Base-by-base conservation (phyloP, 2,113 vertebrate genomes). In the Entelurus aequoreus region DNA sequence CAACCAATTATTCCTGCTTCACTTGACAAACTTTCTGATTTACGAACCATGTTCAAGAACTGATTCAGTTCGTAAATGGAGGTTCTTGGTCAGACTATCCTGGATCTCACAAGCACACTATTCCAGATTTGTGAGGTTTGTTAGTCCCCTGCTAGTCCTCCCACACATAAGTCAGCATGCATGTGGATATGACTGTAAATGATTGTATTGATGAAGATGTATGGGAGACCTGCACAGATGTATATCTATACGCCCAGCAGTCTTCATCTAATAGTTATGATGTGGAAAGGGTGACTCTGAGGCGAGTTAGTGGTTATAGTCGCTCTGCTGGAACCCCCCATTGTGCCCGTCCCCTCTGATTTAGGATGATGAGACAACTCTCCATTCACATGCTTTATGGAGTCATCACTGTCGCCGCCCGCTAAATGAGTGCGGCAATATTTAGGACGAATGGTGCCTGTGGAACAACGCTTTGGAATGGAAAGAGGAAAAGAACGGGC, bases 361-460 rank as follows among this genome's bases (percentile, higher is more conserved):
- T 89, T 90, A 90, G 76, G 77, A 86, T 87, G 84, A 88, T 82
- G 80, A 83, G 84, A 88, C 87, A 87, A 84, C 75, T 84, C 82
- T 81, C 86, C 84, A 86, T 90, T 89, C 79, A 59, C 16, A 68
- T 88, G 81, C 68, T 90, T 90, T 90, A 90, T 90, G 83, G 87
- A 89, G 87, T 78, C 85, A 86, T 90, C 84, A 85, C 65, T 59
- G 75, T 76, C 76, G 57, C 77, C 67, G 66, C 73, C 74, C 78
- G 60, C 73, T 78, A 76, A 79, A 86, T 74, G 74, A 87, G 82
- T 65, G 8, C 66, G 37, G 82, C 79, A 79, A 83, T 87, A 79
- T 82, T 86, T 79, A 75, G 80, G 74, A 84, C 75, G 66, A 77
- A 85, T 76, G 65, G 70, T 74, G 42, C 84, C 67, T 6, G 67